phyloP scores from a whole-genome alignment of 1,140 invertebrate genomes.

The Dendrolimus kikuchii region DNA sequence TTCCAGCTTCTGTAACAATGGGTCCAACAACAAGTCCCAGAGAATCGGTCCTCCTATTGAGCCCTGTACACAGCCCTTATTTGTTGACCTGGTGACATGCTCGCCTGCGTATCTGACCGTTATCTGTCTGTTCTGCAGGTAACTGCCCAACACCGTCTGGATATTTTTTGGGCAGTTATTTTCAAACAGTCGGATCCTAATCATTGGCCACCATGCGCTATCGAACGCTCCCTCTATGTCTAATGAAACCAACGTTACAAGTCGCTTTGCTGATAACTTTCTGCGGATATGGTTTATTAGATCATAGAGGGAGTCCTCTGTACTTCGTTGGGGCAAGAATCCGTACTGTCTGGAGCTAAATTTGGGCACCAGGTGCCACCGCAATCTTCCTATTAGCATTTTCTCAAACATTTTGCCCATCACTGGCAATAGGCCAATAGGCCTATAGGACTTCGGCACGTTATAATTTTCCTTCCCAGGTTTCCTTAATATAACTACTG shows the following conservation, averaged over 20 bases:
- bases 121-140: not conserved
- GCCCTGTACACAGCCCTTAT: not conserved
- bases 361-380: slow-evolving; percentile 1
- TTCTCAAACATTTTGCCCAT: slow-evolving; percentile 11
- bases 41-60: slow-evolving; percentile 4
- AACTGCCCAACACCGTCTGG: too few relatives aligned
- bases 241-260: not conserved
- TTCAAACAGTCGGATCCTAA: too few relatives aligned
- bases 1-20: slow-evolving; percentile 2
- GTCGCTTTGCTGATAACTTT: too few relatives aligned
- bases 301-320: not conserved
- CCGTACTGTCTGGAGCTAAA: slow-evolving; percentile 7
- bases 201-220: too few relatives aligned
- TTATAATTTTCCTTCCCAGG: slow-evolving; percentile 3
- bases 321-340: slow-evolving; percentile 6
- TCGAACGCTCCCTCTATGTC: not conserved
- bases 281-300: too few relatives aligned
- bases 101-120: too few relatives aligned
- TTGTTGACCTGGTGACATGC: too few relatives aligned
- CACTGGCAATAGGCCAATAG: slow-evolving; percentile 7
- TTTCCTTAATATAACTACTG: slow-evolving; percentile 5
- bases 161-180: too few relatives aligned
- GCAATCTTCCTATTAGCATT: slow-evolving; percentile 1
- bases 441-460: slow-evolving; percentile 3
- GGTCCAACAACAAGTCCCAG: slow-evolving; percentile 8